Conservation (phyloP, 1,140 invertebrate genomes). For the Aphelenchoides avenae region DNA sequence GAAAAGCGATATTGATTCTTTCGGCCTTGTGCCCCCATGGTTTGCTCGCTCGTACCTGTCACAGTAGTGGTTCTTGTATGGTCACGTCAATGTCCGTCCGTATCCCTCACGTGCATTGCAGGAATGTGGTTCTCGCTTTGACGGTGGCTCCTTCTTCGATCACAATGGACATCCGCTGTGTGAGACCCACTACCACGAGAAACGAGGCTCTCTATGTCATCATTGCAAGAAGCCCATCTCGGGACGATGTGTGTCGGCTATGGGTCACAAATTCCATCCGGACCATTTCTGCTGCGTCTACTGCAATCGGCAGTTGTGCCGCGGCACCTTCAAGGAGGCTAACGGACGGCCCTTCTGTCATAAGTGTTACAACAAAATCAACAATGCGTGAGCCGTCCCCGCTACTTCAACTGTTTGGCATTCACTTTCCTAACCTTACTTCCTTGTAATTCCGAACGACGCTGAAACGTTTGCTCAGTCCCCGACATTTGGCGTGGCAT, state of each 20-base stretch:
- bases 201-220: conserved; percentile 88
- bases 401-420: no score
- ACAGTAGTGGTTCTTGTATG: no score
- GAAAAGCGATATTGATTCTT: not conserved
- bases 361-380: conserved; percentile 78
- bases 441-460: no score
- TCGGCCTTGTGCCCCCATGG: not conserved
- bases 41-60: conserved; percentile 5
- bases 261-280: conserved; percentile 97
- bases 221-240: conserved; percentile 80
- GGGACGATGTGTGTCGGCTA: conserved; percentile 92
- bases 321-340: conserved; percentile 95
- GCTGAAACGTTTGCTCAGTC: no score
- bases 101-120: conserved; percentile 62
- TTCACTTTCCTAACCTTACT: no score
- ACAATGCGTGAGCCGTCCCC: no score
- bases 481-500: not conserved
- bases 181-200: conserved; percentile 94
- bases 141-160: conserved; percentile 87
- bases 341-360: conserved; percentile 98
- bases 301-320: conserved; percentile 92
- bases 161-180: conserved; percentile 93
- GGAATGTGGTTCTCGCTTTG: conserved; percentile 89
- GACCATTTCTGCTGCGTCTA: conserved; percentile 98
- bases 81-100: no score